A percentile compares a stretch with the other conserved stretches of the same genome.
Evolutionary conservation across 2,113 vertebrate species (phyloP).

Genomic region (Patagioenas fasciata): DNA sequence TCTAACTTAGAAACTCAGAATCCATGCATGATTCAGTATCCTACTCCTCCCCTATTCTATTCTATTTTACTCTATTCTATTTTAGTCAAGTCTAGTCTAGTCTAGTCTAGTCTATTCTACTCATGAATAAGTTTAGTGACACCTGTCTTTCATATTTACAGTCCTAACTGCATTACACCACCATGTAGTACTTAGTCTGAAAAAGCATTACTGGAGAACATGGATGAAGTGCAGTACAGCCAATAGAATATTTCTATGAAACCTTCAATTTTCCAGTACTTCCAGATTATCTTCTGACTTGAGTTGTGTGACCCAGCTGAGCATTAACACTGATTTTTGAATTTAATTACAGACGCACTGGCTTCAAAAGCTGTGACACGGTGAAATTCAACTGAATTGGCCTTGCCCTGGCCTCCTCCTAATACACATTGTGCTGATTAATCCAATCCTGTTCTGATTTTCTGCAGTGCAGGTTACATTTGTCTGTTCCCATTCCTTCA

Average conservation of each 20-base stretch:
- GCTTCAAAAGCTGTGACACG: constrained; percentile 37
- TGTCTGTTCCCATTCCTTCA: background rate
- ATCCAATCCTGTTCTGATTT: constrained; percentile 39
- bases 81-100: background rate
- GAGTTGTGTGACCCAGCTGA: constrained; percentile 32
- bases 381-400: constrained; percentile 39
- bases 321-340: constrained; percentile 38
- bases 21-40: background rate
- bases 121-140: background rate
- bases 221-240: background rate
- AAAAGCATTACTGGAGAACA: background rate
- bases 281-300: constrained; percentile 45
- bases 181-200: background rate
- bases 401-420: constrained; percentile 2
- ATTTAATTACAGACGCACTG: constrained; percentile 52
- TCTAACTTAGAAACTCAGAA: background rate
- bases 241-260: constrained; percentile 27
- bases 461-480: background rate
- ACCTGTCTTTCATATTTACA: background rate
- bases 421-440: constrained; percentile 25
- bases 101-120: background rate
- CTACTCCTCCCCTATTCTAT: background rate
- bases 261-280: constrained; percentile 46
- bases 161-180: background rate
- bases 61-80: background rate